These are phyloP conservation scores for Lasioglossum malachurum DNA, from an alignment of 2,888 invertebrate genomes.

Conservation along the genomic window DNA sequence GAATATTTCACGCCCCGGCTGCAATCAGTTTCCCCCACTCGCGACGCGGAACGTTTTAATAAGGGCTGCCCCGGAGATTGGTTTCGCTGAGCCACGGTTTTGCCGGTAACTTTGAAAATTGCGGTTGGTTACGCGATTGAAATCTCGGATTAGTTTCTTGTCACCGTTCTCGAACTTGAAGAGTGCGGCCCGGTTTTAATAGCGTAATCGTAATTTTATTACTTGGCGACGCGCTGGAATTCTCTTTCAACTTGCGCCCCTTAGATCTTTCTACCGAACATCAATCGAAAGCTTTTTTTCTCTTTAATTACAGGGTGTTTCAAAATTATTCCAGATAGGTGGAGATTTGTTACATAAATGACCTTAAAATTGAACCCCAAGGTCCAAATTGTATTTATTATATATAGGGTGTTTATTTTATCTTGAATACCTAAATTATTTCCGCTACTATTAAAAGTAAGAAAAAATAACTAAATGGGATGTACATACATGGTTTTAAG, in stretches of 20 bases:
- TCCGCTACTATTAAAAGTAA: too few species aligned
- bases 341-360: too few species aligned
- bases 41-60: constrained; percentile 18
- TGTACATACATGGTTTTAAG: background rate
- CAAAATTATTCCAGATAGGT: too few species aligned
- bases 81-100: constrained; percentile 2
- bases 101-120: constrained; percentile 2
- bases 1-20: constrained; percentile 33
- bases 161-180: background rate
- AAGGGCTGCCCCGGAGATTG: constrained; percentile 3
- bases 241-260: too few species aligned
- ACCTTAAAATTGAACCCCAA: too few species aligned
- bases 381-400: too few species aligned
- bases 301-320: too few species aligned
- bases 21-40: constrained; percentile 17
- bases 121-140: background rate
- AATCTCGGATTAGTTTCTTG: background rate
- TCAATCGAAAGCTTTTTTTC: background rate
- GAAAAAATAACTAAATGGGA: too few species aligned
- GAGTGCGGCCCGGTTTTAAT: background rate
- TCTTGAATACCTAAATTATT: too few species aligned
- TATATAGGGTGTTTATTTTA: too few species aligned
- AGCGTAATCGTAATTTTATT: background rate
- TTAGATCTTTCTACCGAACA: background rate
- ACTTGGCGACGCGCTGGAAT: background rate